A percentile compares a stretch with the other conserved stretches of the same genome.
These are phyloP conservation scores for Trichacis sp. DNA, from an alignment of 2,888 invertebrate genomes.

Conservation along the genomic window DNA sequence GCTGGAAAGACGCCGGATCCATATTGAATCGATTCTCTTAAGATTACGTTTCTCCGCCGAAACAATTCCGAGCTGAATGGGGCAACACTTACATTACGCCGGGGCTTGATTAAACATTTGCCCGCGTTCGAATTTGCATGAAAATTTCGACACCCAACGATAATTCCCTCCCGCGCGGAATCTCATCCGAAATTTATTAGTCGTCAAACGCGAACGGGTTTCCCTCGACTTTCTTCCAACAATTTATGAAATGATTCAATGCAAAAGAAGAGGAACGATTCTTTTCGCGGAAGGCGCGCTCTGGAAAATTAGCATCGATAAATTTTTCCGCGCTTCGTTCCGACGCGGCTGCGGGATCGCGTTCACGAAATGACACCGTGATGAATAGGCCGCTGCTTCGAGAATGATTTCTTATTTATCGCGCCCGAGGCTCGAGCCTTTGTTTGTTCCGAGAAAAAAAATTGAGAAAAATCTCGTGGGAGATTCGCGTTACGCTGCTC, in stretches of 20 bases:
- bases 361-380: slow-evolving; percentile 66
- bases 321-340: slow-evolving; percentile 63
- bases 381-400: slow-evolving; percentile 67
- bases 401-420: slow-evolving; percentile 69
- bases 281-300: slow-evolving; percentile 57
- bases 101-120: slow-evolving; percentile 2
- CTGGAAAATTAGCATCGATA: slow-evolving; percentile 69
- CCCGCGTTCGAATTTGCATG: background rate
- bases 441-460: slow-evolving; percentile 35
- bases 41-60: slow-evolving; percentile 12
- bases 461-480: slow-evolving; percentile 37
- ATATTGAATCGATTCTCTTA: slow-evolving; percentile 30
- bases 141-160: background rate
- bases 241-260: slow-evolving; percentile 26
- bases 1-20: slow-evolving; percentile 28
- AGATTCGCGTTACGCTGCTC: background rate
- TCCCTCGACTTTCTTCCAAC: slow-evolving; percentile 7
- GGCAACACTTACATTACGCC: background rate
- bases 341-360: slow-evolving; percentile 53
- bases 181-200: background rate
- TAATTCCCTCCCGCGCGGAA: background rate
- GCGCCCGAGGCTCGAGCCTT: slow-evolving; percentile 42
- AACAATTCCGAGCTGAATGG: slow-evolving; percentile 6
- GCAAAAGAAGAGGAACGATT: slow-evolving; percentile 52
- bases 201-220: background rate